Conservation (phyloP, 2,797 vertebrate genomes). For the Fistularia commersonii region DNA sequence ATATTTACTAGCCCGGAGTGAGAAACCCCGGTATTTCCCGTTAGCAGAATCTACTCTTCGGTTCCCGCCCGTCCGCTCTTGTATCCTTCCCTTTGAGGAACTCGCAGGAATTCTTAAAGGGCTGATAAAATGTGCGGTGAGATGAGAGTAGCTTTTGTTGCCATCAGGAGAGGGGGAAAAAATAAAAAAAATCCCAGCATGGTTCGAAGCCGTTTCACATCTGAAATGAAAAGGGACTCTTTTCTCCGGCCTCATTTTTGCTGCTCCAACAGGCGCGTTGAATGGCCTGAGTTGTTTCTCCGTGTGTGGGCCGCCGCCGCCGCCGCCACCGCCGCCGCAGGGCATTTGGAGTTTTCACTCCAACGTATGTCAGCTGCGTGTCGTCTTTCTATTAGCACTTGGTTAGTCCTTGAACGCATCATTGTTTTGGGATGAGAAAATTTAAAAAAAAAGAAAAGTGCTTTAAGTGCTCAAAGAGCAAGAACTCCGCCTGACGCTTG, state of each 20-base stretch:
- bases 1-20: too few relatives aligned
- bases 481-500: too few relatives aligned
- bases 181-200: slow-evolving; percentile 48
- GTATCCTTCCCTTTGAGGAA: too few relatives aligned
- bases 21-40: too few relatives aligned
- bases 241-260: slow-evolving; percentile 55
- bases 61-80: too few relatives aligned
- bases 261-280: slow-evolving; percentile 60
- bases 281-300: slow-evolving; percentile 53
- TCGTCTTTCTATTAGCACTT: slow-evolving; percentile 19
- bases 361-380: slow-evolving; percentile 33
- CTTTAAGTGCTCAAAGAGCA: too few relatives aligned
- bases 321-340: slow-evolving; percentile 17
- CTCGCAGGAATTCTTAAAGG: slow-evolving; percentile 10
- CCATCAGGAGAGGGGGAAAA: too few relatives aligned
- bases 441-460: too few relatives aligned
- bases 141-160: slow-evolving; percentile 52
- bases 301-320: slow-evolving; percentile 62
- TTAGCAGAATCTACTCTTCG: too few relatives aligned
- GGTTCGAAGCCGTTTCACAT: slow-evolving; percentile 42
- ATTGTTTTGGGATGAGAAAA: too few relatives aligned
- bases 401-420: too few relatives aligned
- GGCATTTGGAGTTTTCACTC: slow-evolving; percentile 19
- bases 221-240: slow-evolving; percentile 47
- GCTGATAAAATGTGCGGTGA: slow-evolving; percentile 24